These are phyloP conservation scores for Drosophila birchii DNA, from an alignment of 2,888 invertebrate species.

Conservation along the genomic window DNA sequence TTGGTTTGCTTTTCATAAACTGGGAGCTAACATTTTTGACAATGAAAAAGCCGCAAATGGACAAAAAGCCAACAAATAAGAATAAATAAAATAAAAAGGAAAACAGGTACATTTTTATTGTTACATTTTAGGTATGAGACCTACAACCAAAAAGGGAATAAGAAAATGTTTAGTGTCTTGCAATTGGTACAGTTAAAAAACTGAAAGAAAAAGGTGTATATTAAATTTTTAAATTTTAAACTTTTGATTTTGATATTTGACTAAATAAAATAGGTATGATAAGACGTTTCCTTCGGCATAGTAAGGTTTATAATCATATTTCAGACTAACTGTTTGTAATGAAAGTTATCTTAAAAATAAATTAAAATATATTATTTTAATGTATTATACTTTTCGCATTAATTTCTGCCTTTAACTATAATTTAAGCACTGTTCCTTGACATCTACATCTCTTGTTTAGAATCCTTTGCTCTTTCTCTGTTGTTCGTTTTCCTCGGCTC, in stretches of 20 bases:
- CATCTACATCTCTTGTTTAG: not conserved
- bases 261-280: too few species aligned
- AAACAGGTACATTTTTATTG: slow-evolving; percentile 62
- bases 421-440: not conserved
- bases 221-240: not conserved
- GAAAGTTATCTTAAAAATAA: not conserved
- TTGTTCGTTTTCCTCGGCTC: slow-evolving; percentile 2
- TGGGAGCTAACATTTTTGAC: not conserved
- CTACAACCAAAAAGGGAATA: not conserved
- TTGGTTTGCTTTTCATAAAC: not conserved
- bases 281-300: too few species aligned
- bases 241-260: too few species aligned
- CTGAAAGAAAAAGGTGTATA: not conserved
- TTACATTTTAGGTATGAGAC: slow-evolving; percentile 66
- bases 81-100: slow-evolving; percentile 15
- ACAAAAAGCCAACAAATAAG: slow-evolving; percentile 3
- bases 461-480: not conserved
- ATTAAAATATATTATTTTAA: not conserved
- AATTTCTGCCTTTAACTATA: too few species aligned
- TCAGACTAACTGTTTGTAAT: not conserved
- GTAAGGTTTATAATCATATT: too few species aligned
- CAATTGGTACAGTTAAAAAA: not conserved
- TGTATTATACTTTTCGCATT: not conserved
- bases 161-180: not conserved
- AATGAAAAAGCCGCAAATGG: slow-evolving; percentile 1